Conservation (phyloP, 2,888 invertebrate species). For the Drosophila robusta region DNA sequence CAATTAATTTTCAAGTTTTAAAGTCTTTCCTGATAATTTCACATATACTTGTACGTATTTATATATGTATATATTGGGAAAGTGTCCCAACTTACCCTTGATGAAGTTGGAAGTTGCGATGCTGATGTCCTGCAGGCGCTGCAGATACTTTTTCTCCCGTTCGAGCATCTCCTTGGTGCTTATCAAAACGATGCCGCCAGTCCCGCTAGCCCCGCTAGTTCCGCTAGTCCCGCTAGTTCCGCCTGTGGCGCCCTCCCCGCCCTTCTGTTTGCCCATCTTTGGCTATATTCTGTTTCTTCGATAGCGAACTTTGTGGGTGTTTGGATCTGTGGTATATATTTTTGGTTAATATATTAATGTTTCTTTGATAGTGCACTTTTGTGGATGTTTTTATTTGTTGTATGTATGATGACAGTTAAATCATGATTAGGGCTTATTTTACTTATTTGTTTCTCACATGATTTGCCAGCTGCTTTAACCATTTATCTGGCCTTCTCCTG, state of each 20-base stretch:
- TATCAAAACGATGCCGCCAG: constrained; percentile 39
- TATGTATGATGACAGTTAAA: constrained; percentile 30
- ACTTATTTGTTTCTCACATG: not conserved
- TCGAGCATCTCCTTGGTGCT: constrained; percentile 55
- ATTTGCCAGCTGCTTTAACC: constrained; percentile 1
- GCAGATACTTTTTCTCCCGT: constrained; percentile 49
- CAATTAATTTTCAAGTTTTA: too few relatives aligned
- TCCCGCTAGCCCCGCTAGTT: too few relatives aligned
- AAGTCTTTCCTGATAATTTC: too few relatives aligned
- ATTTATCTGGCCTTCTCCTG: constrained; percentile 1
- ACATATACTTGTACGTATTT: too few relatives aligned
- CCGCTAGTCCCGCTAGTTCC: too few relatives aligned
- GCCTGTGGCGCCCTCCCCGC: not conserved
- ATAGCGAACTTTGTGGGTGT: constrained; percentile 2
- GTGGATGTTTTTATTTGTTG: not conserved
- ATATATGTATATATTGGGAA: too few relatives aligned
- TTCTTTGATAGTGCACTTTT: not conserved
- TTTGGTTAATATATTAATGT: not conserved
- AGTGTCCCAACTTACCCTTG: constrained; percentile 51
- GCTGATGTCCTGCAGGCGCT: constrained; percentile 65
- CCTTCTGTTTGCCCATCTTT: constrained; percentile 14
- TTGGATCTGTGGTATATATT: too few relatives aligned
- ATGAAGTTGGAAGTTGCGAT: constrained; percentile 51
- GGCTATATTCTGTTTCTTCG: not conserved
- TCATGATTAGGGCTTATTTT: constrained; percentile 14